Evolutionary conservation across 2,888 invertebrate genomes (phyloP), one percentile per base, ranked within the genome.

Genomic region (Brassicogethes aeneus): DNA sequence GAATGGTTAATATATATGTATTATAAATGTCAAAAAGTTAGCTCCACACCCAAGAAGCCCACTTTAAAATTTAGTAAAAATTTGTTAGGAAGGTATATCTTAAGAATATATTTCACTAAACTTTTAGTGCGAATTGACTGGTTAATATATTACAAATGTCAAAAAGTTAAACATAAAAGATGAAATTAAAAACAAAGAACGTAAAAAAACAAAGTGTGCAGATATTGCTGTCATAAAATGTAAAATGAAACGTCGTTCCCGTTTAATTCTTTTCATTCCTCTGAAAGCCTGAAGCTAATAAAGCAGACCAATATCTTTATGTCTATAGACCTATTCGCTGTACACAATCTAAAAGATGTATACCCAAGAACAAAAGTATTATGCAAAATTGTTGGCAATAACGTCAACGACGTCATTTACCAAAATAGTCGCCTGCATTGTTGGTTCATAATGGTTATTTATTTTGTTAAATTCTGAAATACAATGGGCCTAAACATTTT

Each of bases 311-410:
- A 23, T 23, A 47, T 47, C 48, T 44, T 44, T 48, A 44, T 44
- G 44, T 46, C 45, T 48, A 46, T 49, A 47, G 45, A 45, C 44
- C 48, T 48, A 39, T 50, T 43, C 48, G 47, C 40, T 43, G 45
- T 48, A 43, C 43, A 43, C 45, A 45, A 46, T 51, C 51, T 50
- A 47, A 43, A 47, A 51, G 45, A 40, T 45, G 51, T 51, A 50
- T 47, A 51, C 50, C n/a, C 50, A 39, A 34, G 45, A 23, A 23
- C 5, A 10, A 23, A 23, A 41, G 51, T 48, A 53, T 53, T 53
- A 53, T 53, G 52, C 50, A 53, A 52, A 53, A 52, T 48, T 50
- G 47, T 48, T 35, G 47, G 50, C 47, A 46, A 48, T 53, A 51
- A 51, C 49, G 45, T 35, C 41, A 47, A 48, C 47, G 46, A 45